Evolutionary conservation across 2,888 invertebrate genomes (phyloP), one percentile per base, ranked within the genome.

Genomic region (Halictus ligatus): DNA sequence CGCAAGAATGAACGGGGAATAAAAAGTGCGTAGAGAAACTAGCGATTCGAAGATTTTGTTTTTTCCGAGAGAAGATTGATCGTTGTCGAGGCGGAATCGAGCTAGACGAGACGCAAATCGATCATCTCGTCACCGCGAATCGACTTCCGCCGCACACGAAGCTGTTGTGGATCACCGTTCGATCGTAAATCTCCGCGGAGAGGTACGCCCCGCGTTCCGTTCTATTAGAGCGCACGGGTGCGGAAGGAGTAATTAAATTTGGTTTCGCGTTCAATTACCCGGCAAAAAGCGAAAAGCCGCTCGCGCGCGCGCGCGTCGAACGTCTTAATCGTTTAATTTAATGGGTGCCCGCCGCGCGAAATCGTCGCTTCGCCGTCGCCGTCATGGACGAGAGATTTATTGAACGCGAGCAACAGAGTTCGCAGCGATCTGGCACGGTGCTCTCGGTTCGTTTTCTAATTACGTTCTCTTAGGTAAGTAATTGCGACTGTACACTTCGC

Each of bases 211-310:
- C 54, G n/a, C 43, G 75, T 25, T 60, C 43, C 43, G 58, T 67
- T 67, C 25, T 18, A 43, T 58, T n/a, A 40, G n/a, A 18, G n/a
- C 43, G 18, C 35, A 58, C 75, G 21, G 54, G n/a, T 7, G 15
- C n/a, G 69, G 18, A 15, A 50, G 64, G 43, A 43, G 40, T 72
- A 54, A 78, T 78, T 71, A 71, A 72, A 72, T 71, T 78, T 71
- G 50, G 50, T 71, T 21, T n/a, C 69, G 10, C 35, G 35, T 46
- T 46, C 21, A 35, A 67, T 58, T 48, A 35, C 8, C 48, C 69
- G 12, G 69, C 35, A 6, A 18, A 50, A 43, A 25, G 25, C 18
- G 50, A 43, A 64, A 64, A 64, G 64, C 15, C 13, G 21, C 54
- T 3, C 54, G 54, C 54, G 21, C 54, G 10, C 54, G 54, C 54